Base-by-base conservation (phyloP, 2,113 vertebrate species). In the Sylvia atricapilla region DNA sequence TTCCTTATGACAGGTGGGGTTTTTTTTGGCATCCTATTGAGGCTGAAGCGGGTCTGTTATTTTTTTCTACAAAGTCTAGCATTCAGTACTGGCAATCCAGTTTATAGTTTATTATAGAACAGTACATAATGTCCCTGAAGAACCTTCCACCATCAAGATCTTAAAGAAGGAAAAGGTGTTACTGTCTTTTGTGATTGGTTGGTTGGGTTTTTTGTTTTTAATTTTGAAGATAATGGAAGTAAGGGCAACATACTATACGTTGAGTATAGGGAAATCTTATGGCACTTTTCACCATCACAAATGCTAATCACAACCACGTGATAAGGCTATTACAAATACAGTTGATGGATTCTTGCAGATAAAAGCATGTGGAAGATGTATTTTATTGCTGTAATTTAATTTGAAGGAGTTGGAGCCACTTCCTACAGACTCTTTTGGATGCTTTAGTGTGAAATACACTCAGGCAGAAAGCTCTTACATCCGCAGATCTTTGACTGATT, bases 311-410 rank as follows among this genome's bases (percentile, higher is more conserved):
- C 59, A 35, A 35, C 35, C 27, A 23, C 33, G 18, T 55, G 33
- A 52, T 66, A 39, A 78, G 30, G 44, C 64, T 69, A 3, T 66
- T 50, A 22, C 31, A 80, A 53, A 75, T 3, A 59, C 50, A 81
- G 39, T 15, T 81, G 39, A 35, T 86, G 41, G 22, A 60, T 93
- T 55, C 56, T 83, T 47, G 59, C 33, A 74, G 69, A 68, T 70
- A 44, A 81, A 77, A 89, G 59, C 3, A 0, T 14, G 25, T 59
- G 77, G 50, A 81, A 81, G 73, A 9, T 49, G 22, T 77, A 9
- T 89, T 95, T 95, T 94, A 94, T 94, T 84, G 82, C 58, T 72
- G 37, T 50, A 76, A 69, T 93, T 89, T 53, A 41, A 58, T 85
- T 88, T 80, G 67, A 58, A 62, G 37, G 37, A 90, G 31, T 14